Base-by-base conservation (phyloP, 2,797 vertebrate genomes). In the Babyrousa celebensis region DNA sequence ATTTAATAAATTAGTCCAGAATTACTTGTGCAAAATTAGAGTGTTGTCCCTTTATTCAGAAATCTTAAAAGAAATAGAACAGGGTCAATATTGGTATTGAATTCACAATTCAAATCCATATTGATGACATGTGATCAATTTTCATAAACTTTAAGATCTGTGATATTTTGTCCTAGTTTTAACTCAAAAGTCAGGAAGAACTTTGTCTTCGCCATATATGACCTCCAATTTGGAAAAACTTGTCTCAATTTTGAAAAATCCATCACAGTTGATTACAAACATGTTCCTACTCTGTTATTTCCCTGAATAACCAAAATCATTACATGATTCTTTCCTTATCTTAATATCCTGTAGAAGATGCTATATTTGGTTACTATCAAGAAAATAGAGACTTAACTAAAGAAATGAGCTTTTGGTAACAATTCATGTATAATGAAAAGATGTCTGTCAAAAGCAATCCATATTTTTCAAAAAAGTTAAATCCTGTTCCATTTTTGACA, bases 1-100 rank as follows among this genome's bases (percentile, higher is more conserved):
- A 14, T 72, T 91, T 78, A 63, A 90, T 79, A 88, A 97, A 60
- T 86, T 84, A 94, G 20, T 85, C n/a, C 54, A 88, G 65, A 75
- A 87, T 75, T 90, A 84, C 18, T 43, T 16, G 23, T 60, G 23
- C 2, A 82, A 67, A 90, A 88, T 92, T 70, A 68, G 8, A 78
- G 9, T 54, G 3, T 63, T 83, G 54, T 86, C 8, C 6, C 52
- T 92, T 86, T 96, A 91, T 60, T 86, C 48, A 71, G n/a, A 32
- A 7, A 63, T 40, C 29, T 89, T 89, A 60, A 63, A 78, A 92
- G 10, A 85, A 75, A 78, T 23, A 43, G 29, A 94, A 79, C 1
- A 43, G 10, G 80, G 20, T 15, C 36, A 85, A 12, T 5, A 63
- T 65, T 7, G 92, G 27, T 23, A 82, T 15, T 82, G 43, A 63